Evolutionary conservation across 2,888 invertebrate species (phyloP).

Genomic region (Tillus elongatus): DNA sequence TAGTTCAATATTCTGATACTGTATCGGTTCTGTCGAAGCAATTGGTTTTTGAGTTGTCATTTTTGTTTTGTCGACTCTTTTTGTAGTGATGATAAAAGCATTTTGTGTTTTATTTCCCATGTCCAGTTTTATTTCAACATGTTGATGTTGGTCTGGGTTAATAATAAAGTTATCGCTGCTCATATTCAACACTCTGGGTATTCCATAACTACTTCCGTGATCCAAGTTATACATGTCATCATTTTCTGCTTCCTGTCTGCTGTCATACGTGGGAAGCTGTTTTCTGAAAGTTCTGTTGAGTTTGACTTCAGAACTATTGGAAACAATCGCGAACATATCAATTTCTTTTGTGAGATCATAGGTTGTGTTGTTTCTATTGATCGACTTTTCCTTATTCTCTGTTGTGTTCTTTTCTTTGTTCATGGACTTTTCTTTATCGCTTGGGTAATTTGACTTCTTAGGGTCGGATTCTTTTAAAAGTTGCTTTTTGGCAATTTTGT

Average conservation of each 20-base stretch:
- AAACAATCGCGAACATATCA: slow-evolving; percentile 33
- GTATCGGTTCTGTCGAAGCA: neutral
- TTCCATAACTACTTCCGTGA: neutral
- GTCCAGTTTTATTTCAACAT: slow-evolving; percentile 28
- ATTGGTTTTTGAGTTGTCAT: neutral
- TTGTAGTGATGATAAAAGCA: slow-evolving; percentile 11
- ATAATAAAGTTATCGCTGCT: slow-evolving; percentile 7
- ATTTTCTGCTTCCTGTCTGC: neutral
- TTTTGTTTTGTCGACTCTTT: neutral
- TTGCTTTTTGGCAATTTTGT: slow-evolving; percentile 22
- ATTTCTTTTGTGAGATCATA: slow-evolving; percentile 30
- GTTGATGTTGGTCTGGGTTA: slow-evolving; percentile 19
- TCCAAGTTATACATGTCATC: neutral
- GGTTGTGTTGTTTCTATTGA: slow-evolving; percentile 2
- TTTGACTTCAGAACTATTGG: slow-evolving; percentile 29
- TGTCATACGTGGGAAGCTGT: slow-evolving; percentile 31
- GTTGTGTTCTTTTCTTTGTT: slow-evolving; percentile 18
- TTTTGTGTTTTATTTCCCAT: slow-evolving; percentile 12
- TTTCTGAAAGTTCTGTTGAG: slow-evolving; percentile 39
- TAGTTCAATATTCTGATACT: slow-evolving; percentile 1
- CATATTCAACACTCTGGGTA: slow-evolving; percentile 2
- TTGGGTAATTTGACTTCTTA: slow-evolving; percentile 20
- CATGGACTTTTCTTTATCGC: slow-evolving; percentile 16
- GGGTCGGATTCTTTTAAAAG: slow-evolving; percentile 23
- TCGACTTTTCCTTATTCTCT: slow-evolving; percentile 12